Evolutionary conservation across 1,140 invertebrate genomes (phyloP), one percentile per base, ranked within the genome.

Genomic region (Drosophila obscura): DNA sequence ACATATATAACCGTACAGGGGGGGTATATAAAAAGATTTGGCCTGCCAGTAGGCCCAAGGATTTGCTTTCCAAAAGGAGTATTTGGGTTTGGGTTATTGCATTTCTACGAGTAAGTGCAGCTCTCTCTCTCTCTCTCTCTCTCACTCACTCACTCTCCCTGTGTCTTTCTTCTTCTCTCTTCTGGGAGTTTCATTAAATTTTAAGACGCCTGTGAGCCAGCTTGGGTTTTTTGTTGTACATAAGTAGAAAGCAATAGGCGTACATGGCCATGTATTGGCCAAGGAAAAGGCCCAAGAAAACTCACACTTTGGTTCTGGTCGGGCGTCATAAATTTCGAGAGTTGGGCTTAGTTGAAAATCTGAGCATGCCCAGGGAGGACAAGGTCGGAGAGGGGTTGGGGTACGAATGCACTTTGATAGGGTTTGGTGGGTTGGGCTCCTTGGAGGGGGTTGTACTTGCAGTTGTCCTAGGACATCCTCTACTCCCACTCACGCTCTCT

Each of bases 181-280:
- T 66, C 77, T 62, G 52, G 50, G 71, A 71, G 80, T 88, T 88
- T 87, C 82, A 87, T 87, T 87, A 87, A 87, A 87, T 88, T 87
- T 87, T 87, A 87, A 85, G 83, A 71, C 74, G 72, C 51, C 52
- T 52, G 75, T 75, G 64, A 77, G 75, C 74, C 60, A 74, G 80
- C 78, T 71, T 75, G 84, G 73, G 78, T 82, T 85, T 85, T 85
- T 85, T 85, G 81, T 77, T 84, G 75, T 79, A 77, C 60, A 66
- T 78, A 71, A 51, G 55, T 39, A 61, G 46, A 31, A 26, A 26
- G 49, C 58, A 48, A 44, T 52, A 41, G 44, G 46, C 31, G 35
- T 66, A 69, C 49, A 65, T 52, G 68, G 67, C 48, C 65, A 80
- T 73, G 63, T 80, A 84, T 81, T 84, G 81, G 74, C 63, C 81